These are phyloP conservation scores for Cyaniris semiargus DNA, from an alignment of 2,888 invertebrate species.

Conservation along the genomic window DNA sequence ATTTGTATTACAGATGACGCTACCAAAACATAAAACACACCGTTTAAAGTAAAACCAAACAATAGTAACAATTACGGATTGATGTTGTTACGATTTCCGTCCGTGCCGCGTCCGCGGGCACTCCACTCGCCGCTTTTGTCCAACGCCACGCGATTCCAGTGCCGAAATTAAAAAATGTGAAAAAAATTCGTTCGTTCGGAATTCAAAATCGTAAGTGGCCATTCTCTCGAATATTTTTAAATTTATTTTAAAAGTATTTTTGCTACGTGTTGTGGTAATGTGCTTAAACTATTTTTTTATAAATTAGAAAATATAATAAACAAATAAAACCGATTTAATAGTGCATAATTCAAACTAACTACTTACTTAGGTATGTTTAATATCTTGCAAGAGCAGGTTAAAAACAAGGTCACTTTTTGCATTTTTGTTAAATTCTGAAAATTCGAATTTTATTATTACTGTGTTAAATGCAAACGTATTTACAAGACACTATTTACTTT, in stretches of 20 bases:
- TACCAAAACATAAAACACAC: background rate
- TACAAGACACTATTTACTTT: no score
- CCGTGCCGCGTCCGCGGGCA: conserved; percentile 21
- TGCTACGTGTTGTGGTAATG: background rate
- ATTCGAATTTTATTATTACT: background rate
- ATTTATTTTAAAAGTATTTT: background rate
- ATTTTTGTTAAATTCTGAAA: background rate
- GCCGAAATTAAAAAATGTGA: conserved; percentile 25
- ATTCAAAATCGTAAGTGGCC: conserved; percentile 17
- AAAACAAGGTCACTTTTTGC: conserved; percentile 11
- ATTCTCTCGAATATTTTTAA: background rate
- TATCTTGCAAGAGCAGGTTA: background rate
- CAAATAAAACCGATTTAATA: background rate
- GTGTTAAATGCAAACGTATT: background rate
- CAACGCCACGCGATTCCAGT: conserved; percentile 19
- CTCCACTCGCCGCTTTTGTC: conserved; percentile 23
- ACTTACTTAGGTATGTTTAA: background rate
- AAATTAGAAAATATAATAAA: no score
- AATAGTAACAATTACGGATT: conserved; percentile 26
- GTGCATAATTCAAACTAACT: background rate
- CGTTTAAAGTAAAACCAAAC: conserved; percentile 25
- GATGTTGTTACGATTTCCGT: conserved; percentile 26
- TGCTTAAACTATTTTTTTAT: background rate
- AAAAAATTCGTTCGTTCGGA: background rate
- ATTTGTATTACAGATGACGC: background rate